phyloP scores from a whole-genome alignment of 2,888 invertebrate genomes.

The Drosophila phalerata region DNA sequence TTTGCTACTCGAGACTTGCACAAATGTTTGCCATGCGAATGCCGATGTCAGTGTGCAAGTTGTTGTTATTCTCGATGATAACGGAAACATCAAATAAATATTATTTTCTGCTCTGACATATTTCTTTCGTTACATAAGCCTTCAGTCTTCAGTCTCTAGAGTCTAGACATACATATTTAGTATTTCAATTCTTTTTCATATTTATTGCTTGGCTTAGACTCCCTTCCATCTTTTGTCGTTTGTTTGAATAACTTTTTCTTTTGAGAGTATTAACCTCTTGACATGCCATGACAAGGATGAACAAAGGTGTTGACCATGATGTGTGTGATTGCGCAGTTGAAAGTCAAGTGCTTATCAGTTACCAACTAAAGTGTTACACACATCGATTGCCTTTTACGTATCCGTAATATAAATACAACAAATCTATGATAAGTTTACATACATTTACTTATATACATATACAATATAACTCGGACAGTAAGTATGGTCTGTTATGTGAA shows the following conservation, averaged over 20 bases:
- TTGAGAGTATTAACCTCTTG: constrained; percentile 32
- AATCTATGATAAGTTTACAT: constrained; percentile 2
- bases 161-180: constrained; percentile 16
- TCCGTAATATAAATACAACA: constrained; percentile 16
- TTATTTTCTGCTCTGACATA: constrained; percentile 58
- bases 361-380: constrained; percentile 13
- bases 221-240: neutral
- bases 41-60: constrained; percentile 16
- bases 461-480: neutral
- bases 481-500: neutral
- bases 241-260: constrained; percentile 11
- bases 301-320: constrained; percentile 32
- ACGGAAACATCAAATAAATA: constrained; percentile 79
- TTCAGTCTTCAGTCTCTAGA: constrained; percentile 3
- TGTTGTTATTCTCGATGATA: constrained; percentile 37
- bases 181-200: constrained; percentile 27
- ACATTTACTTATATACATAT: neutral
- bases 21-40: constrained; percentile 48
- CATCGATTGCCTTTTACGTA: constrained; percentile 4
- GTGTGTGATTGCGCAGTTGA: constrained; percentile 21
- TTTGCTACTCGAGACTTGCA: constrained; percentile 61
- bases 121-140: constrained; percentile 22
- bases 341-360: constrained; percentile 46
- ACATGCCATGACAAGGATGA: constrained; percentile 22
- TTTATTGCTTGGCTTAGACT: constrained; percentile 33